These are phyloP conservation scores for Aplodontia rufa DNA, from an alignment of 2,113 vertebrate genomes.

Conservation along the genomic window DNA sequence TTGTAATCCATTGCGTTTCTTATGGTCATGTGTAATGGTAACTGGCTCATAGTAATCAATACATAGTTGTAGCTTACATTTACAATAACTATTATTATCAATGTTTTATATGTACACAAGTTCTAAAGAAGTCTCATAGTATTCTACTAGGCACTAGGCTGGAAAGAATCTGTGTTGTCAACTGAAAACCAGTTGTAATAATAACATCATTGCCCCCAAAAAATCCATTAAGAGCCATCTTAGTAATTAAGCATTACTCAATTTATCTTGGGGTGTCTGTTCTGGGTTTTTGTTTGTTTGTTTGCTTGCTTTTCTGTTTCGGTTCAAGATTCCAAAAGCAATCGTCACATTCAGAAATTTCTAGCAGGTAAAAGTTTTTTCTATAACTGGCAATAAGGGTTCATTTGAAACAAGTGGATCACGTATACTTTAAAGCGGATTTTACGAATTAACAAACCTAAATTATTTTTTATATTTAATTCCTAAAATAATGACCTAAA, in stretches of 20 bases:
- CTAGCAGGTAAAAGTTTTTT: background rate
- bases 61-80: background rate
- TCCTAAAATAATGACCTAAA: background rate
- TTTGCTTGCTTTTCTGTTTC: background rate
- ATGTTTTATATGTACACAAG: background rate
- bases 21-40: background rate
- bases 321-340: background rate
- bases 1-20: background rate
- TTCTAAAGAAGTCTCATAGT: background rate
- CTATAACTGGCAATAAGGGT: background rate
- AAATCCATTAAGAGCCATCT: background rate
- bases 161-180: background rate
- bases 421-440: background rate
- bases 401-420: background rate
- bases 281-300: too few species aligned
- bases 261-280: background rate
- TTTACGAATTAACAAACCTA: background rate
- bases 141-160: background rate
- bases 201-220: background rate
- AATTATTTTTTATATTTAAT: conserved; percentile 26
- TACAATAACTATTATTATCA: background rate
- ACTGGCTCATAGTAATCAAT: background rate
- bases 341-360: background rate
- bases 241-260: background rate
- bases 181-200: background rate